phyloP scores from a whole-genome alignment of 2,888 invertebrate genomes.

The Limnephilus auricula region DNA sequence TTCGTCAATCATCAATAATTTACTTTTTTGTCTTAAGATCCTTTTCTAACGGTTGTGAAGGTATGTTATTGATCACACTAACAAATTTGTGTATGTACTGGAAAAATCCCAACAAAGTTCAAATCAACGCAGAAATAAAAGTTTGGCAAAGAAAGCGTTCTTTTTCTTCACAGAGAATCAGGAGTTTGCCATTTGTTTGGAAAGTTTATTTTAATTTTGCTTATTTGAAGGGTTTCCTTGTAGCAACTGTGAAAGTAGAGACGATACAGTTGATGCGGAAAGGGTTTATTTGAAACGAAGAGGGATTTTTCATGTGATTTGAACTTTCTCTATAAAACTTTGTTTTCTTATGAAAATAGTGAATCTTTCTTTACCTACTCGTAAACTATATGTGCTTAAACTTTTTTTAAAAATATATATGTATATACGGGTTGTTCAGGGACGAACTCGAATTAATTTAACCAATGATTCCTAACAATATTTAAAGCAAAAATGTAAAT shows the following conservation, averaged over 20 bases:
- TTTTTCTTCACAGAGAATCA: background rate
- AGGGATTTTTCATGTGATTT: background rate
- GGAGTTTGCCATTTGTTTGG: background rate
- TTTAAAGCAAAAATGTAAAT: too few relatives aligned
- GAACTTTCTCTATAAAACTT: background rate
- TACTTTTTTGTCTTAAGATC: too few relatives aligned
- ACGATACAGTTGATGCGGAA: background rate
- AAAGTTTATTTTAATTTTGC: conserved; percentile 7
- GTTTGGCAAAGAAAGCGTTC: background rate
- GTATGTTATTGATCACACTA: background rate
- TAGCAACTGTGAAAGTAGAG: background rate
- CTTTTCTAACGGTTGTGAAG: too few relatives aligned
- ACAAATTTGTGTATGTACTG: background rate
- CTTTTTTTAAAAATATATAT: too few relatives aligned
- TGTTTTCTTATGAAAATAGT: background rate
- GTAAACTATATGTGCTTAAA: background rate
- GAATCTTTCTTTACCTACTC: background rate
- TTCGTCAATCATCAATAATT: too few relatives aligned
- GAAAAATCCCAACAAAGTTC: background rate
- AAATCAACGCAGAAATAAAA: background rate
- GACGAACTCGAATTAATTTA: too few relatives aligned
- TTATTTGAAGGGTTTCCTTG: background rate
- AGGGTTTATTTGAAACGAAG: background rate
- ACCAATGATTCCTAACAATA: too few relatives aligned
- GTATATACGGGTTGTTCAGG: too few relatives aligned